Conservation (phyloP, 2,113 vertebrate genomes). For the Galbula dea region DNA sequence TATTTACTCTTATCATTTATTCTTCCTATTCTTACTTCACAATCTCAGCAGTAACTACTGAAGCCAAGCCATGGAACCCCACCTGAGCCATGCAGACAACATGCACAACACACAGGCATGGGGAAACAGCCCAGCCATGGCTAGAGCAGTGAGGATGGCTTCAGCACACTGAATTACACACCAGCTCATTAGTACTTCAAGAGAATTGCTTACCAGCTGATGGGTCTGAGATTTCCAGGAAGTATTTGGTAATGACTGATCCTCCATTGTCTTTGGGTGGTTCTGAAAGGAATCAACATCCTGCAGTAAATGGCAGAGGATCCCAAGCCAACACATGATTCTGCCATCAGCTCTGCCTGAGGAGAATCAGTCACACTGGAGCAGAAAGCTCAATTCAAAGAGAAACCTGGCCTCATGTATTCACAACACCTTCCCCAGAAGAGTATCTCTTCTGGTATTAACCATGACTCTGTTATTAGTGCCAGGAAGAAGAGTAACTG, state of each 20-base stretch:
- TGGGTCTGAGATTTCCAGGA: constrained; percentile 71
- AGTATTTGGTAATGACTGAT: constrained; percentile 72
- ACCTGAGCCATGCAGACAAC: background rate
- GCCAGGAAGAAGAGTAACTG: background rate
- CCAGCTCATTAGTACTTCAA: background rate
- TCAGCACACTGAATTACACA: background rate
- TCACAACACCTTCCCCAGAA: background rate
- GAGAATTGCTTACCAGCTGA: constrained; percentile 61
- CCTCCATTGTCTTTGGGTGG: constrained; percentile 79
- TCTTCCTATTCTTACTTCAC: too few species aligned
- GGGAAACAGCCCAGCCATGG: background rate
- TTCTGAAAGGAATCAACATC: constrained; percentile 62
- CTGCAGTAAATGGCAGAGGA: background rate
- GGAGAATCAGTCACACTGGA: rapidly evolving
- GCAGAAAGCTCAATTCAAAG: background rate
- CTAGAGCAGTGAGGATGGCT: background rate
- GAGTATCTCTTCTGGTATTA: background rate
- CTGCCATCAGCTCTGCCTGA: background rate
- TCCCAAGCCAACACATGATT: background rate
- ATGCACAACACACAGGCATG: rapidly evolving
- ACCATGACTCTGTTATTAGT: background rate
- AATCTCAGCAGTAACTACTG: too few species aligned
- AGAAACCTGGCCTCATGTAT: background rate
- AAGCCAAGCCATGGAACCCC: background rate
- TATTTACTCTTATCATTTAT: too few species aligned